Base-by-base conservation (phyloP, 2,888 invertebrate genomes). In the Chesias legatella region DNA sequence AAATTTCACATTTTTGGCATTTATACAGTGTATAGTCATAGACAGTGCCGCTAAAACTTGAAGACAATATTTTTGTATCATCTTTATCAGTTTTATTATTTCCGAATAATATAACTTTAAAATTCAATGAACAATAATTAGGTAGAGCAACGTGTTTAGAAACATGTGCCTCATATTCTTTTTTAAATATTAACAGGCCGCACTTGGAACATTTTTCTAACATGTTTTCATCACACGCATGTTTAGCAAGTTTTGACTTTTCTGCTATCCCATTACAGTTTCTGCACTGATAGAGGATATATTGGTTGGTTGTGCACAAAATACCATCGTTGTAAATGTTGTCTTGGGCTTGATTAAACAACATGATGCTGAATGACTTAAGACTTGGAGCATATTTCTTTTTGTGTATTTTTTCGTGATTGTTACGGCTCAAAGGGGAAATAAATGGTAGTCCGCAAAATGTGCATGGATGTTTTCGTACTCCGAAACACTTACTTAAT, bases 241-340 rank as follows among this genome's bases (percentile, higher is more conserved):
- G 45, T 8, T 45, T 50, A 23, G 39, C 79, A 79, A 45, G 33
- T 29, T 7, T 38, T 36, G 41, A 57, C 48, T 66, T 71, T 43
- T 79, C 71, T 25, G 78, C 58, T 25, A 72, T 43, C 0, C 56
- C 67, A 31, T 65, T 53, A 44, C 83, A 83, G 34, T 61, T 70
- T 61, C 82, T 73, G 54, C 83, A 83, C 57, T 74, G 68, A 50
- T 74, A 76, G 29, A 83, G 49, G 35, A 73, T 52, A 50, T 70
- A 78, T 27, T 53, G 46, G 39, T 61, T 56, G 27, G 36, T 45
- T 8, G 51, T 43, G 28, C 52, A 40, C 32, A 53, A 45, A 37
- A 79, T 58, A 10, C 53, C 45, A 25, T 59, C 52, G 55, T 71
- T 74, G 20, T 57, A 52, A 17, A 34, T 28, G 47, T 58, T 56